These are phyloP conservation scores for Tinamus major DNA, from an alignment of 2,797 vertebrate genomes.

Conservation along the genomic window DNA sequence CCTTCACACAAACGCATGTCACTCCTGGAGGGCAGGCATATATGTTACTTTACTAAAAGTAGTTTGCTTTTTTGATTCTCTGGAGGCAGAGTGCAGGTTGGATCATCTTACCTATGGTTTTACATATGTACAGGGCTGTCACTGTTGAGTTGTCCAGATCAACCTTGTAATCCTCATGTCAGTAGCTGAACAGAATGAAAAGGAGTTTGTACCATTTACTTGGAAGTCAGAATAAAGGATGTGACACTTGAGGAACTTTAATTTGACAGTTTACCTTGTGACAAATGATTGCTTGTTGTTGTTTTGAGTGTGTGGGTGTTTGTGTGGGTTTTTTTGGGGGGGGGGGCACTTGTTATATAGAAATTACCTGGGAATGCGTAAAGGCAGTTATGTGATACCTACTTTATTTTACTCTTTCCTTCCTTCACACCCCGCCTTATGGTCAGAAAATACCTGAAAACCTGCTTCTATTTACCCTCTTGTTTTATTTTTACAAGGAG, in stretches of 20 bases:
- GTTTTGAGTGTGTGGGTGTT: background rate
- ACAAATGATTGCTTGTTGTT: background rate
- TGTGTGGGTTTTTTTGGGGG: background rate
- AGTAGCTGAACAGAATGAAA: background rate
- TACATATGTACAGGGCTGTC: background rate
- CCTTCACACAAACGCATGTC: background rate
- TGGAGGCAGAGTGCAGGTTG: background rate
- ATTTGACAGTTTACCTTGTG: background rate
- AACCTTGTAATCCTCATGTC: accelerated
- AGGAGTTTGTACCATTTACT: accelerated
- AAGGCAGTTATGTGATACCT: background rate
- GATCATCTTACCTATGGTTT: accelerated
- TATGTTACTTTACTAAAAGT: background rate
- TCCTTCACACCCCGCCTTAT: background rate
- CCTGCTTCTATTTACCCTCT: background rate
- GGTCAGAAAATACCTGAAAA: constrained; percentile 5
- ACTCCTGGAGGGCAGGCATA: too few relatives aligned
- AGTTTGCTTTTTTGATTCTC: background rate
- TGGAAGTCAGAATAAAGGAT: background rate
- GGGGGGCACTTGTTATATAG: background rate
- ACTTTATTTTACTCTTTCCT: background rate
- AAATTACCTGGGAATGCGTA: background rate
- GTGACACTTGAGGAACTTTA: background rate
- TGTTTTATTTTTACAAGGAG: background rate
- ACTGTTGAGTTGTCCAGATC: background rate